phyloP scores from a whole-genome alignment of 2,113 vertebrate species.

The Mormoops blainvillei region DNA sequence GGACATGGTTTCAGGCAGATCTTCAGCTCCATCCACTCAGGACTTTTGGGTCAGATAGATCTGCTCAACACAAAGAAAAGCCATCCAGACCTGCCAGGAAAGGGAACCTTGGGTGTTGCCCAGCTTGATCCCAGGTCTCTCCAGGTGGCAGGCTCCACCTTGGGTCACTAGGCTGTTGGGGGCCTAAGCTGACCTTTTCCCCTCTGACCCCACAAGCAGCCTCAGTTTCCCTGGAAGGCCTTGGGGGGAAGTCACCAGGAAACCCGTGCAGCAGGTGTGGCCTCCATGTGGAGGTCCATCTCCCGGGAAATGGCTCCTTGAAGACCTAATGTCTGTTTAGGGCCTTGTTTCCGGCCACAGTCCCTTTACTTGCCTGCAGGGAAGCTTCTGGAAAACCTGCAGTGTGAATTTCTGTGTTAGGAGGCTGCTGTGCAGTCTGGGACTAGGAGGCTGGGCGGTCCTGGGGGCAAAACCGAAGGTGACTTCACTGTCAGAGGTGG shows the following conservation, averaged over 20 bases:
- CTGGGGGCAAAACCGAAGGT: neutral
- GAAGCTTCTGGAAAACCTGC: neutral
- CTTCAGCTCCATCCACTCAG: neutral
- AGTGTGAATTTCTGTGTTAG: neutral
- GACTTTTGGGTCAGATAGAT: no score
- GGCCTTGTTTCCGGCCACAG: neutral
- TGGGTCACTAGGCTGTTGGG: neutral
- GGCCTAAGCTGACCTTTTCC: neutral
- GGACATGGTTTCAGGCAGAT: neutral
- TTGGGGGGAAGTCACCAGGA: neutral
- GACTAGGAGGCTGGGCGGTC: neutral
- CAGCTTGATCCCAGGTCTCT: neutral
- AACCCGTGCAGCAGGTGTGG: neutral
- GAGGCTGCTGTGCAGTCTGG: neutral
- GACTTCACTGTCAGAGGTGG: no score
- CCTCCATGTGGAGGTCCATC: neutral
- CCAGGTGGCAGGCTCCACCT: no score
- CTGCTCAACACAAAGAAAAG: no score
- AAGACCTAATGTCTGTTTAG: no score
- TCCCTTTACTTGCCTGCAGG: neutral
- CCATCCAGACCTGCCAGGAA: neutral
- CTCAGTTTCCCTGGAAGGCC: neutral
- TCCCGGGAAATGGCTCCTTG: fast-evolving
- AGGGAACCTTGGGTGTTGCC: neutral
- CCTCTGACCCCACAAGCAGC: neutral